These are phyloP conservation scores for Neosilurus mollespiculum DNA, from an alignment of 2,797 vertebrate species.

Conservation along the genomic window DNA sequence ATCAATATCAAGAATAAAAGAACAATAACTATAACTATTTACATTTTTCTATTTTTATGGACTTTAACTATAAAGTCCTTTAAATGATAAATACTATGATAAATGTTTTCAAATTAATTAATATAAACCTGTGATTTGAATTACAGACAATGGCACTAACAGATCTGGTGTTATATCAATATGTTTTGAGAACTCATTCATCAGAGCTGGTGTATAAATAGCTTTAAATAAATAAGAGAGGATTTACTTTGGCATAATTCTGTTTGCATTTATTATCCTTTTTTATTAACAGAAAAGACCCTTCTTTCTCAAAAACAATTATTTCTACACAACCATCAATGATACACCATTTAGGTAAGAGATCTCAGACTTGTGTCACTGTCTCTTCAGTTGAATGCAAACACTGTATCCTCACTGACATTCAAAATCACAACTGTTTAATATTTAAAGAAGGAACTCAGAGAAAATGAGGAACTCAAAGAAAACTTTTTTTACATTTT, in stretches of 20 bases:
- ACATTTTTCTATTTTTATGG: too few relatives aligned
- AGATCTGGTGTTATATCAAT: background rate
- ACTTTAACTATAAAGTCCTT: too few relatives aligned
- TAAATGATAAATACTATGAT: too few relatives aligned
- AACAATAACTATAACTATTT: too few relatives aligned
- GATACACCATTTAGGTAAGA: slow-evolving; percentile 92
- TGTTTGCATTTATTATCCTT: background rate
- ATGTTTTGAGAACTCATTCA: background rate
- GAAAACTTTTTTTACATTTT: background rate
- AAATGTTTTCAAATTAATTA: background rate
- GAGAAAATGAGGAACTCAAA: background rate
- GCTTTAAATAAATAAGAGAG: background rate
- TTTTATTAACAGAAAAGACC: slow-evolving; percentile 81
- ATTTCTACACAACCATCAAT: slow-evolving; percentile 91
- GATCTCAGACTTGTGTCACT: background rate
- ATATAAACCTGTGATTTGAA: background rate
- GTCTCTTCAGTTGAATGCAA: background rate
- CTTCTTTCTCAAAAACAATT: slow-evolving; percentile 87
- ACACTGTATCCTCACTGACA: background rate
- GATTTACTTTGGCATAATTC: background rate
- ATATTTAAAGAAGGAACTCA: background rate
- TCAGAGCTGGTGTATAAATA: background rate
- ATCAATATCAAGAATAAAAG: too few relatives aligned
- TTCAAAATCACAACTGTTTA: background rate
- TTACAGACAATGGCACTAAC: background rate